These are phyloP conservation scores for Donacobius atricapilla DNA, from an alignment of 2,113 vertebrate genomes.

Conservation along the genomic window DNA sequence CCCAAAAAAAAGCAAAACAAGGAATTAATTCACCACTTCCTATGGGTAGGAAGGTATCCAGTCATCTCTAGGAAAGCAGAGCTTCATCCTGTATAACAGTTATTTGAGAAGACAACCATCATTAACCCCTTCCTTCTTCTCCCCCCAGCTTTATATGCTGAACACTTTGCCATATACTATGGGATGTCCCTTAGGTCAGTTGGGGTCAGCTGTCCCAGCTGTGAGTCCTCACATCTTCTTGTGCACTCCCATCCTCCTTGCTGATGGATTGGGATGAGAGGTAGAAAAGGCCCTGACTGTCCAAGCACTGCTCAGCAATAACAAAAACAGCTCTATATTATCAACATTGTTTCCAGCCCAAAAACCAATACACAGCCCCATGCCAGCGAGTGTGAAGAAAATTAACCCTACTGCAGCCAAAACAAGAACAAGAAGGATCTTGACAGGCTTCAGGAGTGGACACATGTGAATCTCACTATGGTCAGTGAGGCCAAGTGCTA, in stretches of 20 bases:
- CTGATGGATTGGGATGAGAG: background rate
- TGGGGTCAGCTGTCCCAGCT: background rate
- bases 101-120: background rate
- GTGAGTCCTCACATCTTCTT: background rate
- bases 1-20: background rate
- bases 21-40: background rate
- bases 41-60: background rate
- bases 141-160: background rate
- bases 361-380: background rate
- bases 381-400: background rate
- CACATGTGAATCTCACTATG: rapidly evolving
- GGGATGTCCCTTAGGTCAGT: background rate
- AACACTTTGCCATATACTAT: too few species aligned
- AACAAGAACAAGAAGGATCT: background rate
- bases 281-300: background rate
- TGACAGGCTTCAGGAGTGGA: background rate
- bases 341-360: background rate
- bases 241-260: rapidly evolving
- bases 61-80: background rate
- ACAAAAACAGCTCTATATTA: background rate
- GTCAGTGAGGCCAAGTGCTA: background rate
- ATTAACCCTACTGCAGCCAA: background rate
- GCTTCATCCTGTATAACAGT: background rate
- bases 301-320: background rate
- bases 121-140: background rate